Base-by-base conservation (phyloP, 2,113 vertebrate genomes). In the Coturnix japonica region DNA sequence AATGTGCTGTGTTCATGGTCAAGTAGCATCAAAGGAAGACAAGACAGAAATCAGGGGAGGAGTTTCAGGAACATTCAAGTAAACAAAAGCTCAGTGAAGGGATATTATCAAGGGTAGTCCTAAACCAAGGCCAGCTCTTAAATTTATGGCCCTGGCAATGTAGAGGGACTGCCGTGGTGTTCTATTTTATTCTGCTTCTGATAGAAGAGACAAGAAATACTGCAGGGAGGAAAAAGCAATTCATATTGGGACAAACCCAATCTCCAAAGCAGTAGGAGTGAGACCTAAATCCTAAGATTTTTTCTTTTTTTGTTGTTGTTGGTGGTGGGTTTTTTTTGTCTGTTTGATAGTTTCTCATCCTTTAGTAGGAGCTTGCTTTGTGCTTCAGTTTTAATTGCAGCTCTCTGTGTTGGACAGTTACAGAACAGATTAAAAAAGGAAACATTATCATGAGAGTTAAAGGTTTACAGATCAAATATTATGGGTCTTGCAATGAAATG, bases 131-230 rank as follows among this genome's bases (percentile, higher is more conserved):
- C 82, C 43, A 57, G 43, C 43, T 28, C 18, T 74, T 4, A 4
- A 81, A 88, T 93, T 76, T 82, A 87, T 83, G 37, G 59, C 82
- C 33, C 33, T 63, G 11, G 39, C n/a, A 65, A 46, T 64, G 43
- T 46, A 90, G 65, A 74, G 35, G 17, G 20, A 0, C 61, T 90
- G 76, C 87, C 88, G 74, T 46, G 49, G 12, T 90, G 73, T 81
- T 89, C 95, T 88, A 83, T 89, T 85, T 25, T 46, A 14, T 88
- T 77, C 39, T 77, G 25, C 30, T 61, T 90, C 47, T 81, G 21
- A 81, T 31, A 75, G 31, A 85, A 74, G 23, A 67, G 67, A 23
- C 26, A 78, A 86, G 65, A 90, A 88, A 83, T 91, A 71, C 39
- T 75, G 64, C 21, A 2, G 64, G 28, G 87, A 82, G 44, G 44